Conservation (phyloP, 1,140 invertebrate species). For the Papilio polyxenes region DNA sequence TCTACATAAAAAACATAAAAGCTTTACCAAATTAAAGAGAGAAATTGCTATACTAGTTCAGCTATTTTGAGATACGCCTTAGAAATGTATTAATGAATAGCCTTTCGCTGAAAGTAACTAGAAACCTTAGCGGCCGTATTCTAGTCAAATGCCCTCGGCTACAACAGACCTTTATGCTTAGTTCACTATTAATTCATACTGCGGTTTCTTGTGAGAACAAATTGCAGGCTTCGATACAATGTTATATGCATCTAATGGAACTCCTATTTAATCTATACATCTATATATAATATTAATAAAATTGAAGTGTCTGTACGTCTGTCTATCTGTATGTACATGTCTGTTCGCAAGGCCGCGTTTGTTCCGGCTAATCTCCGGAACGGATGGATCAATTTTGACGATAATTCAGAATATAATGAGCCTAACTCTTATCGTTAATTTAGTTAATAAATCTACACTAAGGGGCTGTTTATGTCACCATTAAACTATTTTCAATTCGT, state of each 20-base stretch:
- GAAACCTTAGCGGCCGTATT: background rate
- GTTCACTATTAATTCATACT: slow-evolving; percentile 27
- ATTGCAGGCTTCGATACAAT: slow-evolving; percentile 22
- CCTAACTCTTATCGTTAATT: too few relatives aligned
- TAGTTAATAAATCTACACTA: background rate
- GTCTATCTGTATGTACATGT: too few relatives aligned
- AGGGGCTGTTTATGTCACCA: too few relatives aligned
- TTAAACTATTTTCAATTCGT: too few relatives aligned
- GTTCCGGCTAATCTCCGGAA: too few relatives aligned
- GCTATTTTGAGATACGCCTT: background rate
- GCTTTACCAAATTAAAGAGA: background rate
- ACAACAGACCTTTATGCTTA: background rate
- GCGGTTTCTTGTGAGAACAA: slow-evolving; percentile 18
- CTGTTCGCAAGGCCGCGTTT: too few relatives aligned
- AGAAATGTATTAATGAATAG: slow-evolving; percentile 10
- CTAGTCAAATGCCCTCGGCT: slow-evolving; percentile 10
- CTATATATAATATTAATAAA: too few relatives aligned
- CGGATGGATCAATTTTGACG: too few relatives aligned
- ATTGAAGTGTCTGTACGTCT: too few relatives aligned
- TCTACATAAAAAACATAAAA: background rate
- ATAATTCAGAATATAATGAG: too few relatives aligned
- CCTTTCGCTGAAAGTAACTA: slow-evolving; percentile 15
- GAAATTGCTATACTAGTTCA: background rate
- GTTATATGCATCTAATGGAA: background rate
- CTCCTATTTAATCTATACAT: background rate